Evolutionary conservation across 2,797 vertebrate genomes (phyloP), one percentile per base, ranked within the genome.

Genomic region (Malurus leucopterus): DNA sequence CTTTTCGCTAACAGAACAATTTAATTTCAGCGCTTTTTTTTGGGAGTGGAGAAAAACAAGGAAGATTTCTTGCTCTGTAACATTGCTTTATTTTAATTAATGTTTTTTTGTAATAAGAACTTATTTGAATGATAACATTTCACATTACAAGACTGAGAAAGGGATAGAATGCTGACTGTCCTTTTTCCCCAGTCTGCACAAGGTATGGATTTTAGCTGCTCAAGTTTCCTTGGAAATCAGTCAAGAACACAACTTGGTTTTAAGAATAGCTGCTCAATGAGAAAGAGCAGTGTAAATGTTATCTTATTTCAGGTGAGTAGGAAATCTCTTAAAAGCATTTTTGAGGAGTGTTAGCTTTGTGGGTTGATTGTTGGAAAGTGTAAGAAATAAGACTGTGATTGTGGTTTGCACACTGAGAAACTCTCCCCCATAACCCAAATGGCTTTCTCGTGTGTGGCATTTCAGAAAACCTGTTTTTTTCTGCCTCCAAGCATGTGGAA

Each of bases 231-330:
- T 75, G 15, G 62, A 74, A 90, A 65, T 14, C 21, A 12, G 19
- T 80, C 21, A 71, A 90, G 57, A 91, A 5, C 26, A 47, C 17
- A 38, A 72, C 13, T 54, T 2, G 2, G 27, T 69, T 93, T 94
- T 89, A 71, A 92, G 83, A 94, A 84, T 21, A 88, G 53, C 29
- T 82, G 22, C 47, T 88, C 84, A 88, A 54, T 21, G 53, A 84
- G 65, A 46, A 86, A 70, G 62, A 77, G 19, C 21, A 63, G 20
- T 51, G 23, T 82, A 88, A 88, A 84, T 81, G 69, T 83, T 84
- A 51, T 80, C 84, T 91, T 87, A 72, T 86, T 92, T 63, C 74
- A 92, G 81, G 84, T 94, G 81, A 93, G 62, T 4, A 80, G 54
- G 79, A 88, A 87, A 83, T 41, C 47, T 90, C 84, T 85, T 80